Base-by-base conservation (phyloP, 2,797 vertebrate genomes). In the Anas flavirostris region DNA sequence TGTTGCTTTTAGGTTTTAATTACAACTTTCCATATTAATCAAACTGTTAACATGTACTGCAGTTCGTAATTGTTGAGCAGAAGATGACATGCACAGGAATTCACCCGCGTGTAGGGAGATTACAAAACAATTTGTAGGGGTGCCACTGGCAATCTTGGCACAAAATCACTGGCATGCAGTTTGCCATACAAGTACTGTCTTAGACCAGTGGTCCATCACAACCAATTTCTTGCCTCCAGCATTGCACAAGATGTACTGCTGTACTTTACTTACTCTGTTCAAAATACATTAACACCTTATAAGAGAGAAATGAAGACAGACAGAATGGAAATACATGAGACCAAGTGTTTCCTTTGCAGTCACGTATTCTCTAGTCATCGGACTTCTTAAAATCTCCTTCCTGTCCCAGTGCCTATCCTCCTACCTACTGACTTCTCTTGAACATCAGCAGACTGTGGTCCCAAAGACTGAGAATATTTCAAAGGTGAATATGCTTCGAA, bases 1-100 rank as follows among this genome's bases (percentile, higher is more conserved):
- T 86, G 91, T 44, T 82, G 82, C 78, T 95, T 87, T 94, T 80
- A 88, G 39, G 67, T 86, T 96, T 90, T 96, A 95, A 96, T 96
- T 97, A 95, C 93, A 74, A 85, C 82, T 93, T 92, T 64, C 75
- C 58, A 63, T 91, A 66, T 52, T 88, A 94, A 89, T 88, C 82
- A 93, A 94, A 84, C 80, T 81, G 84, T 72, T 84, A 69, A 62
- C 25, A 73, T 88, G 28, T 79, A 81, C 91, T 77, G 70, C 52
- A 67, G 62, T 73, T 81, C 39, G 77, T 88, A 90, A 84, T 21
- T 81, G n/a, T 48, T 60, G 66, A 78, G 76, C 43, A 64, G 80
- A 60, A 56, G n/a, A 66, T 66, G 70, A 56, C 37, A 26, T 39
- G 66, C 35, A 50, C 9, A 63, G 76, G 13, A 91, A 88, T 74